A percentile compares a stretch with the other conserved stretches of the same genome.
phyloP scores from a whole-genome alignment of 2,113 vertebrate species.

The Meleagris gallopavo region DNA sequence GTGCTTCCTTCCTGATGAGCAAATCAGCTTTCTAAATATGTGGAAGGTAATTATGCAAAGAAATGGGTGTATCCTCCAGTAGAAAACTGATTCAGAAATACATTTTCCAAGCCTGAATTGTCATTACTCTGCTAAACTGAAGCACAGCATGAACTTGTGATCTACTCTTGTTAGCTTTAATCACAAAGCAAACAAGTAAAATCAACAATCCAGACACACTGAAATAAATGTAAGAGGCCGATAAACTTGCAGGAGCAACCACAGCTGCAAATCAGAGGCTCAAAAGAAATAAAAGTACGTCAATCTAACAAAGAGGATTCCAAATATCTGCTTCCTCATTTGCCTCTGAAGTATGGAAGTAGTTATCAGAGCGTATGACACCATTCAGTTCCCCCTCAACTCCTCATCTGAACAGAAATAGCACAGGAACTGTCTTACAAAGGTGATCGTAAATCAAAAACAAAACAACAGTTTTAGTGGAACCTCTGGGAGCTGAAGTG shows the following conservation, averaged over 20 bases:
- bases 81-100: constrained; percentile 13
- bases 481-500: constrained; percentile 15
- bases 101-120: constrained; percentile 30
- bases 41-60: not conserved
- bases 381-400: too few relatives aligned
- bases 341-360: not conserved
- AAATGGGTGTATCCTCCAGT: not conserved
- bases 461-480: constrained; percentile 19
- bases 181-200: constrained; percentile 49
- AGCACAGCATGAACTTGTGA: constrained; percentile 28
- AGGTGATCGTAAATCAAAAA: constrained; percentile 13
- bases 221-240: constrained; percentile 3
- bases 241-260: constrained; percentile 15
- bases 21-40: not conserved
- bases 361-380: too few relatives aligned
- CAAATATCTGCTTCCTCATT: not conserved
- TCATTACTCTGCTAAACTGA: constrained; percentile 17
- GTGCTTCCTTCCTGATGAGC: not conserved
- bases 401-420: constrained; percentile 26
- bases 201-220: not conserved
- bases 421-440: not conserved
- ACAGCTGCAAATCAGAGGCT: not conserved
- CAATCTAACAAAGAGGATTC: not conserved
- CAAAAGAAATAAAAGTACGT: not conserved
- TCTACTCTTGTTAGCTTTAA: constrained; percentile 17